Evolutionary conservation across 2,888 invertebrate genomes (phyloP), one percentile per base, ranked within the genome.

Genomic region (Drosophila putrida): DNA sequence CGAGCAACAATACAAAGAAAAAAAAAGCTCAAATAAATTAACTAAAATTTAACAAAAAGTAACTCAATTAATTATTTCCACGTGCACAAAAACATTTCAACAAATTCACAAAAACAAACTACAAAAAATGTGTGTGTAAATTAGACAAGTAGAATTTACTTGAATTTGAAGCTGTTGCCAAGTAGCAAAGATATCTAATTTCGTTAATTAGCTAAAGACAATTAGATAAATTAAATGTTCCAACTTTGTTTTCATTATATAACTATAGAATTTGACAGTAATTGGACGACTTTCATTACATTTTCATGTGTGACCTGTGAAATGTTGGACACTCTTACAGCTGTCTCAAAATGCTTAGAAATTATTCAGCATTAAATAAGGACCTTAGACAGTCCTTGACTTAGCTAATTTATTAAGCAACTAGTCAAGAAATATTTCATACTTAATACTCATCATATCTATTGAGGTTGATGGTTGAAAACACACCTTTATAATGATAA

Each of bases 401-500:
- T 54, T 35, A 9, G 39, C 20, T 49, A 41, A 66, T 73, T 28
- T 35, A 72, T 63, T 67, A 75, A 60, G 63, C 41, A 59, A 43
- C 25, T 38, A 28, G 44, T 11, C 8, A 46, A 39, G 10, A 11
- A 35, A 33, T 57, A 49, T 44, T 31, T 55, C 35, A 67, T 61
- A 46, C 9, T 36, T 36, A 50, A 58, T 49, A 43, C 35, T 15
- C 33, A 39, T 10, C 31, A 11, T 44, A 28, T 55, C 46, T 44
- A 61, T 55, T 49, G 15, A 28, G 50, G 15, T 61, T 39, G 35
- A 51, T 51, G 59, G 10, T 8, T 41, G 33, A 28, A 11, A 60
- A 41, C 69, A 74, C 79, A 69, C 76, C 61, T 60, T 43, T 25
- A 41, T 27, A 49, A 35, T 46, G 15, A 36, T 57, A 27, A 47